Base-by-base conservation (phyloP, 2,113 vertebrate species). In the Neotoma lepida region DNA sequence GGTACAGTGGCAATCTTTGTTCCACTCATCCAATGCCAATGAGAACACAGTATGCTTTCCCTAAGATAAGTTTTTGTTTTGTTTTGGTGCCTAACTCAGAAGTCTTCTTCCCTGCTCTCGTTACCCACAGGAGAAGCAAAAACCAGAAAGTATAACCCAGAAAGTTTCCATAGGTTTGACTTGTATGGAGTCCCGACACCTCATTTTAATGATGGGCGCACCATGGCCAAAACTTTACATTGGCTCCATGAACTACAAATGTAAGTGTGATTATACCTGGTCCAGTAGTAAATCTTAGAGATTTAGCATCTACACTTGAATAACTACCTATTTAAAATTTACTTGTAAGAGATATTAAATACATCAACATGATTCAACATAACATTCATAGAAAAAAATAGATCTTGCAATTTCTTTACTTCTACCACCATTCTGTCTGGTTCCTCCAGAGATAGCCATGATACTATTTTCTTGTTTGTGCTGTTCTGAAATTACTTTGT, bases 121-220 rank as follows among this genome's bases (percentile, higher is more conserved):
- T 33, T 9, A 35, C 18, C 84, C 70, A 30, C 93, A 99, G 99
- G 99, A 46, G 99, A 99, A 94, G 78, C 91, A 92, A 95, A 99
- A 84, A 98, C 99, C 63, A 98, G 99, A 93, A 99, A 98, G 44
- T 99, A 99, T 74, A 96, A 99, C 78, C 95, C 96, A 4, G 96
- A 95, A 51, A 97, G 88, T 66, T 98, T 97, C 63, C 94, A 97
- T 80, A 98, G 98, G 94, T 98, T 98, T 93, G 97, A 96, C 71
- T 90, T 96, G 49, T 99, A 98, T 88, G 99, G 99, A 93, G 94
- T 97, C 46, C 92, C 97, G 93, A 99, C 99, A 0, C 99, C 99
- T 87, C 99, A 99, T 96, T 98, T 90, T 89, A 98, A 97, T 49
- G 98, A 99, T 87, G 99, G 99, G 0, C 92, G 96, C 89, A 96